phyloP scores from a whole-genome alignment of 2,113 vertebrate genomes.

The Rhadina sibilatrix region DNA sequence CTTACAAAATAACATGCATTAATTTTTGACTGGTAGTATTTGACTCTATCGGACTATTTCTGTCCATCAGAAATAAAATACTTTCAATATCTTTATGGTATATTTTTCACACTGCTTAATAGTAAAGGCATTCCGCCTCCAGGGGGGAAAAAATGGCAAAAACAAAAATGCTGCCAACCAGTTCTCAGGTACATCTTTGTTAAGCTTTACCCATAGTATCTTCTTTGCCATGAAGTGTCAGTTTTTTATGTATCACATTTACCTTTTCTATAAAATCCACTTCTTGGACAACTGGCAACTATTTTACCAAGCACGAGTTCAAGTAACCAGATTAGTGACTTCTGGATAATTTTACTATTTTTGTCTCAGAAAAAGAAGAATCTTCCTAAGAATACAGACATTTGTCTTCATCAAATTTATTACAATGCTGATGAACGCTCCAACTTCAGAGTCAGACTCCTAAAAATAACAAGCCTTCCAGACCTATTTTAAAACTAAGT shows the following conservation, averaged over 20 bases:
- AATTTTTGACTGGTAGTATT: neutral
- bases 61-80: neutral
- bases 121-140: neutral
- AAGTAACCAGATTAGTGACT: neutral
- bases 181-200: neutral
- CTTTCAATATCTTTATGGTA: rapidly evolving
- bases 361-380: neutral
- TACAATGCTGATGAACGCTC: neutral
- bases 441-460: neutral
- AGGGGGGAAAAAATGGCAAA: rapidly evolving
- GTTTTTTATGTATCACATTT: neutral
- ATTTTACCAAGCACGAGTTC: neutral
- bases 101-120: neutral
- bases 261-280: neutral
- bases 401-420: neutral
- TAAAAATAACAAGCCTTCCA: neutral
- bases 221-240: neutral
- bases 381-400: neutral
- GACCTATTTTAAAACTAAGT: neutral
- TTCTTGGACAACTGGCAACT: neutral
- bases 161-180: neutral
- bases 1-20: neutral
- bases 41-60: neutral
- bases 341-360: neutral
- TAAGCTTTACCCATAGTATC: neutral